A percentile compares a stretch with the other conserved stretches of the same genome.
These are phyloP conservation scores for Drosophila pachea DNA, from an alignment of 1,140 invertebrate genomes.

Conservation along the genomic window DNA sequence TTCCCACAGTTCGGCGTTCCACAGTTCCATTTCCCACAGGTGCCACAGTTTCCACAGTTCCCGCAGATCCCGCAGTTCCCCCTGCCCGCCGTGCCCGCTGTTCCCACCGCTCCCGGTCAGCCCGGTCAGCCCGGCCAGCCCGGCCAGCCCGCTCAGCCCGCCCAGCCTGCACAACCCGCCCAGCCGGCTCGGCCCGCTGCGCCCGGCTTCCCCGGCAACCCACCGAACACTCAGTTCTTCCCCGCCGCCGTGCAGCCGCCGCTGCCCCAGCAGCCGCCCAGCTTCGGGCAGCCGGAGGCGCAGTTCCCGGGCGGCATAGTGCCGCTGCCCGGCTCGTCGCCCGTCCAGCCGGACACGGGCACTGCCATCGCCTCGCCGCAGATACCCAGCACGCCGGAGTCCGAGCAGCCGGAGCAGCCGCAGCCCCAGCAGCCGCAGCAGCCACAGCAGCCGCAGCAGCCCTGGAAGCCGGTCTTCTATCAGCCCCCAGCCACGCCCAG, in stretches of 20 bases:
- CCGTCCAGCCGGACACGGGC: constrained; percentile 60
- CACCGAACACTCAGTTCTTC: constrained; percentile 59
- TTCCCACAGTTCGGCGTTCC: constrained; percentile 26
- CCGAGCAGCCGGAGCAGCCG: constrained; percentile 40
- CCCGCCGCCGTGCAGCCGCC: constrained; percentile 64
- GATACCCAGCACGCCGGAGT: constrained; percentile 52
- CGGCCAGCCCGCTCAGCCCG: constrained; percentile 23
- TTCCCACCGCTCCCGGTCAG: constrained; percentile 12
- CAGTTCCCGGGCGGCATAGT: constrained; percentile 65
- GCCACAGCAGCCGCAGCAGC: constrained; percentile 43
- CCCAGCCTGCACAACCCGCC: constrained; percentile 15
- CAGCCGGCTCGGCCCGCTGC: constrained; percentile 16
- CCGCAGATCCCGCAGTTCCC: constrained; percentile 1
- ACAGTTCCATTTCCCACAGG: constrained; percentile 34
- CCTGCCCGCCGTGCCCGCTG: constrained; percentile 16
- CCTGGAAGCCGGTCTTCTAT: constrained; percentile 69
- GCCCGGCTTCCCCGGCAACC: constrained; percentile 15
- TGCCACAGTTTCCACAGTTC: constrained; percentile 50
- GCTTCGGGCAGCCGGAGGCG: constrained; percentile 56
- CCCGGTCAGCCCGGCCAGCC: constrained; percentile 30
- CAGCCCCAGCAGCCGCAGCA: constrained; percentile 29
- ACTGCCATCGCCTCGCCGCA: constrained; percentile 70
- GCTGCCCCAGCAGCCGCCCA: constrained; percentile 63
- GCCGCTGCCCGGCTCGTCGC: constrained; percentile 57
- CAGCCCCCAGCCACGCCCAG: constrained; percentile 50